These are phyloP conservation scores for Calephelis perditalis DNA, from an alignment of 2,888 invertebrate species.

Conservation along the genomic window DNA sequence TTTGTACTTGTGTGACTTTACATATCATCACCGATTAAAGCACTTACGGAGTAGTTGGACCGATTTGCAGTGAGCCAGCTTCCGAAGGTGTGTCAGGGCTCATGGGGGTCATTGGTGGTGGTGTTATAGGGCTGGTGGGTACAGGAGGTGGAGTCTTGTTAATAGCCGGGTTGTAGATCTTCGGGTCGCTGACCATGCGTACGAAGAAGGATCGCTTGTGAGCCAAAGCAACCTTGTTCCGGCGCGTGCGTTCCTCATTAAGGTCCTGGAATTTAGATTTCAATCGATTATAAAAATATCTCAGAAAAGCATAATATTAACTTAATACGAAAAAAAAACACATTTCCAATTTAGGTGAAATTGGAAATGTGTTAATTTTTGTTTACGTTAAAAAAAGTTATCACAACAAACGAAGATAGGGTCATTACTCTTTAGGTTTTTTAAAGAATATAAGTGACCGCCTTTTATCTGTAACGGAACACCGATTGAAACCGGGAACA, in stretches of 20 bases:
- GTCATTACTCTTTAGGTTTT: no score
- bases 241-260: conserved; percentile 85
- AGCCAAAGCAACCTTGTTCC: conserved; percentile 88
- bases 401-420: no score
- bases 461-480: no score
- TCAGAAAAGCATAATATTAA: no score
- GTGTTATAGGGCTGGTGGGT: conserved; percentile 74
- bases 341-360: no score
- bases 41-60: conserved; percentile 57
- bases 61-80: conserved; percentile 35
- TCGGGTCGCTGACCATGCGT: conserved; percentile 98
- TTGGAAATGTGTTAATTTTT: no score
- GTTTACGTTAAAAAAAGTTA: no score
- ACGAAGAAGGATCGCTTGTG: conserved; percentile 97
- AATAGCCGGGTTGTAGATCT: conserved; percentile 95
- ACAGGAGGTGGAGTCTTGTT: conserved; percentile 84
- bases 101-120: conserved; percentile 56
- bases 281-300: no score
- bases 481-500: no score
- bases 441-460: no score
- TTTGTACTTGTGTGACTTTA: no score
- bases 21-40: neutral
- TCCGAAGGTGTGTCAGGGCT: conserved; percentile 56
- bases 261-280: conserved; percentile 75
- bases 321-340: no score